Percentiles rank a stretch among this genome's conserved stretches.
These are phyloP conservation scores for Zaprionus kolodkinae DNA, from an alignment of 1,140 invertebrate genomes.

Conservation along the genomic window DNA sequence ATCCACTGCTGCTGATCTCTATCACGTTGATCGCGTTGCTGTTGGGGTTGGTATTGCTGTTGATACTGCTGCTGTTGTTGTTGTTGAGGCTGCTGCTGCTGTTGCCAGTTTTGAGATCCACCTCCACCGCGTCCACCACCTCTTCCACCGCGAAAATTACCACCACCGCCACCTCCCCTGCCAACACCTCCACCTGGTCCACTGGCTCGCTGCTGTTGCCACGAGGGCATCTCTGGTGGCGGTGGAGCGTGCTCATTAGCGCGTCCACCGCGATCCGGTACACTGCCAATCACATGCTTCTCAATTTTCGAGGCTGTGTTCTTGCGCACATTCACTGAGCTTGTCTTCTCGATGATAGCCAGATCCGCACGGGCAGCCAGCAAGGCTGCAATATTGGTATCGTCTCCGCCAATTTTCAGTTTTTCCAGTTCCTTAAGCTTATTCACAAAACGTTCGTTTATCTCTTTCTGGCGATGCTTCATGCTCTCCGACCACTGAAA, in stretches of 20 bases:
- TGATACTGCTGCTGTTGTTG: conserved; percentile 19
- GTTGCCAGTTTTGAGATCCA: conserved; percentile 42
- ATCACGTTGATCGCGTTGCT: conserved; percentile 49
- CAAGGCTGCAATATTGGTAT: conserved; percentile 89
- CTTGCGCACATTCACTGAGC: conserved; percentile 91
- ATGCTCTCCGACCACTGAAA: conserved; percentile 96
- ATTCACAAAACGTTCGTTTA: conserved; percentile 89
- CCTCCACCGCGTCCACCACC: conserved; percentile 49
- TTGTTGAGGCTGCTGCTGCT: conserved; percentile 28
- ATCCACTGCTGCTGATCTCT: conserved; percentile 61
- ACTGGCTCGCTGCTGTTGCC: conserved; percentile 86
- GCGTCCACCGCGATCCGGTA: conserved; percentile 95
- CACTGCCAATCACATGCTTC: conserved; percentile 93
- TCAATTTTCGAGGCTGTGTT: conserved; percentile 93
- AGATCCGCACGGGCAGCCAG: conserved; percentile 93
- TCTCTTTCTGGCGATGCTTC: conserved; percentile 89
- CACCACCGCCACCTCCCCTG: conserved; percentile 49
- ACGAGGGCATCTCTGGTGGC: conserved; percentile 97
- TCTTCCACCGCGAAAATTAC: conserved; percentile 56
- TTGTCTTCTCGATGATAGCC: conserved; percentile 93
- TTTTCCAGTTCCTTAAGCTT: conserved; percentile 87
- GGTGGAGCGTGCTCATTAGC: conserved; percentile 95
- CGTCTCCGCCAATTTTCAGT: conserved; percentile 85
- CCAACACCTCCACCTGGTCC: conserved; percentile 59
- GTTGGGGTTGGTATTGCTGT: conserved; percentile 31